Base-by-base conservation (phyloP, 2,888 invertebrate genomes). In the Thecophora atra region DNA sequence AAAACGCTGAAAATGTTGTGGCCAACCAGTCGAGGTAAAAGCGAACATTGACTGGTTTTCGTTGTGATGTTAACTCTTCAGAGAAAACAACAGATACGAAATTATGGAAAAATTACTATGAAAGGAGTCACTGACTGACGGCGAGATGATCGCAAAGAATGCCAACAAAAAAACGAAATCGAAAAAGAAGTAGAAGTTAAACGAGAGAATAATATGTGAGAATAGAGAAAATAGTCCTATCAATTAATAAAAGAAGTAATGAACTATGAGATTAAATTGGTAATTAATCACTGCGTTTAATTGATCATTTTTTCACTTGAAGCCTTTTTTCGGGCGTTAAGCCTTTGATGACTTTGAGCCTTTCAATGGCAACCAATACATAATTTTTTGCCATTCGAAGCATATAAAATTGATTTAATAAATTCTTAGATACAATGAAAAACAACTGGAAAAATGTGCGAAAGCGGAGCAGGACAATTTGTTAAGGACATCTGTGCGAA, bases 371-470 rank as follows among this genome's bases (percentile, higher is more conserved):
- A 54, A 6, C 54, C 19, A 54, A 11, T n/a, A n/a, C n/a, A n/a
- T n/a, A 13, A 47, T 13, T 44, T 19, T 30, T 28, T 51, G 60
- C 21, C 69, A 69, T 26, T 30, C 63, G 19, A 24, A 54, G 65
- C 58, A 19, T 44, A 58, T 42, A 64, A 37, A 71, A 76, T 77
- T 75, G 72, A 74, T 77, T 74, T 72, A 7, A 52, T 24, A 63
- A 65, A 76, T 76, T 75, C 77, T 74, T 74, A 75, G 68, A 74
- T 70, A 74, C 74, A 75, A 58, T 58, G 11, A 37, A 37, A 37
- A 37, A 6, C 58, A 13, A 24, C 15, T 24, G 24, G 26, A 6
- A 15, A 28, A 58, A 56, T 21, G 6, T 15, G 28, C 28, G 28
- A 58, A 15, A 24, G 47, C 28, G 42, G 42, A 30, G 24, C 60